Conservation (phyloP, 2,113 vertebrate genomes). For the Jacana jacana region DNA sequence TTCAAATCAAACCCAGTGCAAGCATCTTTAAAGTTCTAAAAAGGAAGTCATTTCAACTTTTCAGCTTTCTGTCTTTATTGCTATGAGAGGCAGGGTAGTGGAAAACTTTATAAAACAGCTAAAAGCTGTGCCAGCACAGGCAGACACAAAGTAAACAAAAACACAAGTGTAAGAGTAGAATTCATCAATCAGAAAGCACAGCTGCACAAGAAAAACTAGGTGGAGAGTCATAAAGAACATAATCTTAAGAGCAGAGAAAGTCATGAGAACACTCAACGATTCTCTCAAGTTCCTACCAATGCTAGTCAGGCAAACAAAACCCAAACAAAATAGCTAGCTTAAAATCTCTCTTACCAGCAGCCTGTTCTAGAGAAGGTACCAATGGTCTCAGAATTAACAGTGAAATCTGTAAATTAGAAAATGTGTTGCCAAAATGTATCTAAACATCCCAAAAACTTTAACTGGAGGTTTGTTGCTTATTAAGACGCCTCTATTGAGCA, state of each 20-base stretch:
- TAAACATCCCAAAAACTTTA: background rate
- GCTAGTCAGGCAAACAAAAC: background rate
- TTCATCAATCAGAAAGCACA: background rate
- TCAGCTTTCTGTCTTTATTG: background rate
- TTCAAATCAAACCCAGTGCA: background rate
- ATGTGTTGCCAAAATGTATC: background rate
- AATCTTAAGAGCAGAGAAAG: background rate
- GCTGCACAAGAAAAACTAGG: background rate
- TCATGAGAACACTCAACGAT: background rate
- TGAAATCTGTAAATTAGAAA: background rate
- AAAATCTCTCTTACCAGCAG: background rate
- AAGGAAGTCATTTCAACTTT: background rate
- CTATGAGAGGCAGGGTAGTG: accelerated
- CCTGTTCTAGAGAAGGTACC: background rate
- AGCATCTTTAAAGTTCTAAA: background rate
- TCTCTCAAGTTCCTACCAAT: background rate
- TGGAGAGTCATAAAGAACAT: background rate
- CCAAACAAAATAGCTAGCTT: background rate
- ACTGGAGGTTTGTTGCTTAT: background rate
- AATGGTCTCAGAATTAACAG: background rate
- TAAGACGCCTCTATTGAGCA: background rate
- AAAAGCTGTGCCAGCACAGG: background rate
- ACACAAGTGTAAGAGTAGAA: background rate
- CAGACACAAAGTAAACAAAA: background rate
- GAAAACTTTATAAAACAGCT: background rate